Evolutionary conservation across 2,113 vertebrate genomes (phyloP), one percentile per base, ranked within the genome.

Genomic region (Thamnophis sirtalis): DNA sequence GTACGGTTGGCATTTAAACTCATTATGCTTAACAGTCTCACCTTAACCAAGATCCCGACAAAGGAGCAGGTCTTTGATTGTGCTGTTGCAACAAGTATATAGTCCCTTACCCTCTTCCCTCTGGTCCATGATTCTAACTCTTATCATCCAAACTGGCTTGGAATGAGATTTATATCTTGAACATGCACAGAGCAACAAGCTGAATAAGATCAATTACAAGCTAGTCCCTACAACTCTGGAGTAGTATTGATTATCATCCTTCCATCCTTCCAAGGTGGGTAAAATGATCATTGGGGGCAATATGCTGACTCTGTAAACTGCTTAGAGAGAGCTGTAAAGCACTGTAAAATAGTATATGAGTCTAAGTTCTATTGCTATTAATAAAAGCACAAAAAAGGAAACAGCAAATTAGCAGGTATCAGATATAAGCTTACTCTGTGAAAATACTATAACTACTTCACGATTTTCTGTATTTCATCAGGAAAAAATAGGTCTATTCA

Each of bases 361-460:
- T 43, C 43, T 43, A 43, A 43, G 43, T 43, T 43, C 43, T 43
- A 43, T 43, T 43, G 43, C 43, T 48, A 22, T 54, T 4, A 73
- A 89, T 0, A 92, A 68, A 26, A 90, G 10, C n/a, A 95, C 90
- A 87, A 94, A 93, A 94, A 93, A 24, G 26, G 21, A 92, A n/a
- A 91, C 28, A 21, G 28, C 24, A 93, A 88, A 58, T 68, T 86
- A 6, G 51, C 3, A n/a, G 0, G 4, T 19, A 89, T 38, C 17
- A 89, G n/a, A 28, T 28, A 50, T 89, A 55, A 0, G 19, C 19
- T 0, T 13, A 13, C 86, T 22, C 63, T 55, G 43, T 84, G 13
- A 90, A 48, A 5, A 22, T 13, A 33, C 15, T 91, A 19, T 38
- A 26, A 4, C 63, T 4, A 28, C 55, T 15, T 50, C 22, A 63